These are phyloP conservation scores for Aphis craccivora DNA, from an alignment of 1,140 invertebrate species.

Conservation along the genomic window DNA sequence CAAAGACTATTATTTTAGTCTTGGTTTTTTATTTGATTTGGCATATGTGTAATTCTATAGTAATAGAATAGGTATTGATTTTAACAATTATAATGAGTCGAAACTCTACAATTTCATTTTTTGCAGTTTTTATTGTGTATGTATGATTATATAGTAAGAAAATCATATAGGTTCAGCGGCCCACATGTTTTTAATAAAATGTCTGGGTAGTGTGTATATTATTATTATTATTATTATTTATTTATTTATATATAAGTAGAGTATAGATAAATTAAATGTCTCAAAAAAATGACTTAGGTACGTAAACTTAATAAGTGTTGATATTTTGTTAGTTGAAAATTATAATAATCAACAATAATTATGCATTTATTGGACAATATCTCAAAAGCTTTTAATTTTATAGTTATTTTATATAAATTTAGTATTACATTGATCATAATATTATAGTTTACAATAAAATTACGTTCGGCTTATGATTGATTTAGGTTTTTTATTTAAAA, in stretches of 20 bases:
- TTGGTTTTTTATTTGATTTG: not conserved
- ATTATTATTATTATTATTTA: no score
- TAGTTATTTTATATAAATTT: not conserved
- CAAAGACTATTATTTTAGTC: not conserved
- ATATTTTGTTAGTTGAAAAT: not conserved
- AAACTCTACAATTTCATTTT: not conserved
- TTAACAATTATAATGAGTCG: not conserved
- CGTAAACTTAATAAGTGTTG: not conserved
- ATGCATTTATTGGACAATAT: not conserved
- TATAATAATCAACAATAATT: not conserved
- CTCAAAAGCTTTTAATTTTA: not conserved
- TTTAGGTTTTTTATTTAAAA: not conserved
- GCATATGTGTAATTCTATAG: not conserved
- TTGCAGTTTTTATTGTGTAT: not conserved
- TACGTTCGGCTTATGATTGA: not conserved
- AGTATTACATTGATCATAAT: not conserved
- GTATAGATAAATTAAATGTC: not conserved
- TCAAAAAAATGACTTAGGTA: not conserved
- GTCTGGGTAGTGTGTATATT: not conserved
- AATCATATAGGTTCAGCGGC: not conserved
- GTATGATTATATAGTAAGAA: conserved; percentile 12
- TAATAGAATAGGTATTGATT: not conserved
- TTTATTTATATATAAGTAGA: not conserved
- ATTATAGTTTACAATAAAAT: not conserved
- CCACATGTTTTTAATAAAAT: not conserved